Base-by-base conservation (phyloP, 1,140 invertebrate species). In the Acromyrmex echinatior region DNA sequence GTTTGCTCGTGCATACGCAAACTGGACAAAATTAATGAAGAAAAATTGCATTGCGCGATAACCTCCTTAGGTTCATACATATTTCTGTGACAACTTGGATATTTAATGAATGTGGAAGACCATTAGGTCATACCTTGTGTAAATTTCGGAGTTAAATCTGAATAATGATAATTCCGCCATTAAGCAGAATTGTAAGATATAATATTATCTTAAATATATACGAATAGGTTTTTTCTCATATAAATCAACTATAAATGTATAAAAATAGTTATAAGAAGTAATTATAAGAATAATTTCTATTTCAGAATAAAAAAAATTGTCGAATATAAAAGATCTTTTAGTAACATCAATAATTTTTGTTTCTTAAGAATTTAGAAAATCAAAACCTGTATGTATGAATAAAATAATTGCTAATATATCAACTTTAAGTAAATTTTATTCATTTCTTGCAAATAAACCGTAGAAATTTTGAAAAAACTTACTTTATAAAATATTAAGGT, bases 11-110 rank as follows among this genome's bases (percentile, higher is more conserved):
- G 76, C 58, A 62, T 78, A 78, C 16, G 58, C 18, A 78, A 63
- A 28, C 76, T 16, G 16, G 56, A 49, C 53, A 78, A 78, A 78
- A 78, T 78, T 78, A 78, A 78, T 78, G 58, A 78, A 78, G 58
- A 78, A 49, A 78, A 49, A 63, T 78, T 76, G 28, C 71, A 74
- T 56, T 28, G n/a, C 58, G 76, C 58, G 35, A 78, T 63, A 49
- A 63, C 58, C 31, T 63, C 16, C 76, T 78, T 78, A 62, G 16
- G 35, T 78, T 78, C 73, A 56, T 76, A 39, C 73, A 76, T 76
- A 58, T 76, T 78, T 62, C 58, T 78, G 51, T 76, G 53, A 56
- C 53, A 76, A 76, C 73, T 76, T 56, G 53, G 31, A 76, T 76
- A 62, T 78, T 78, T 78, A 63, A 78, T 78, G 58, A 53, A 78